Evolutionary conservation across 1,140 invertebrate species (phyloP), one percentile per base, ranked within the genome.

Genomic region (Samia ricini): DNA sequence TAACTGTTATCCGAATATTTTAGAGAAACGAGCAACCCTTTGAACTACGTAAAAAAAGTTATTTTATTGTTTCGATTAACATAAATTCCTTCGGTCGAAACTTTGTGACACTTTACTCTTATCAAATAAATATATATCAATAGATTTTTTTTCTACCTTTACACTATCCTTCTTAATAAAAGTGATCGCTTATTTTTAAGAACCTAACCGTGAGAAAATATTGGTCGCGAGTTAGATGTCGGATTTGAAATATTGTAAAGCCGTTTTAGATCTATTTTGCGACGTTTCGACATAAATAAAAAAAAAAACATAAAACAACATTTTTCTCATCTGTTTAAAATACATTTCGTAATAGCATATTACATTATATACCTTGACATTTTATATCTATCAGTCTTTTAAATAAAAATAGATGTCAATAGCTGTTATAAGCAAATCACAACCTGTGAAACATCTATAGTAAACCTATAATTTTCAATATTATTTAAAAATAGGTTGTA

Each of bases 151-250:
- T 75, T 79, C 77, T 77, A 71, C 24, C 24, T 56, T 12, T 62
- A 49, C 48, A 63, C 66, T 71, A 70, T 60, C 66, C 63, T 64
- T 69, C 69, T 68, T 72, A 77, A 79, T 77, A 79, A 76, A 72
- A 75, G 56, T 73, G 74, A 79, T 79, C 72, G 65, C 75, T 77
- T 77, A 77, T 67, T 79, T 65, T 69, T 63, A 49, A 22, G n/a
- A 55, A 66, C 65, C 56, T 68, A 64, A 57, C 20, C 22, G 60
- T 33, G 54, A 66, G 56, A 55, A 64, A 23, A 15, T 42, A 15
- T 42, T 36, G 21, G 15, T n/a, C n/a, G 51, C n/a, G 23, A 22
- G 19, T 52, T 22, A 21, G 21, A 58, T n/a, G 15, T 42, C 1
- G 4, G 33, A 4, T 42, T 42, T 42, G 33, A 42, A 42, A n/a